Percentiles rank a stretch among this genome's conserved stretches.
Conservation (phyloP, 2,797 vertebrate species). For the Falco naumanni region DNA sequence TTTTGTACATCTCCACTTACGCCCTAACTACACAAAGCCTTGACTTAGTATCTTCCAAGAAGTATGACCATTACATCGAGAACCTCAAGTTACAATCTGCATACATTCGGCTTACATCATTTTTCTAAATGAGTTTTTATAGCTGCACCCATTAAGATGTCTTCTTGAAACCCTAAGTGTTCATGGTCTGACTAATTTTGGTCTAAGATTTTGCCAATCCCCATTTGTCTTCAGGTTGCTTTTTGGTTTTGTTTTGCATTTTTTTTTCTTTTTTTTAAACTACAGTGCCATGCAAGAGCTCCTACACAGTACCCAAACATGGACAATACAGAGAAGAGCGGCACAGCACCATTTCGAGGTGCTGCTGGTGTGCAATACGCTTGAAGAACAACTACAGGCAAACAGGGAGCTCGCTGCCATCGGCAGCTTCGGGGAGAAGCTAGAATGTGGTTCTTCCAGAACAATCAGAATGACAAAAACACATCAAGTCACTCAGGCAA, state of each 20-base stretch:
- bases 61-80: not conserved
- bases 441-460: not conserved
- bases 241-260: too few relatives aligned
- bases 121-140: slow-evolving; percentile 29
- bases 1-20: not conserved
- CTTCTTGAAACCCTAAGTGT: not conserved
- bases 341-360: not conserved
- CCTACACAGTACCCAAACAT: not conserved
- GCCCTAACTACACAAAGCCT: not conserved
- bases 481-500: not conserved
- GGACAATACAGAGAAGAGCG: not conserved
- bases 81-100: not conserved
- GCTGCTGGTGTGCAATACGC: not conserved
- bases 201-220: not conserved
- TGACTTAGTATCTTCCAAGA: not conserved
- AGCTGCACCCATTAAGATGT: slow-evolving; percentile 4
- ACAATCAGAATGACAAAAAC: not conserved
- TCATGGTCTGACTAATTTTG: not conserved
- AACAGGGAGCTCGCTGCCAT: not conserved
- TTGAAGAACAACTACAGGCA: not conserved
- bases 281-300: not conserved
- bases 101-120: not conserved
- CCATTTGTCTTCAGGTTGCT: not conserved
- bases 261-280: not conserved
- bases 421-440: not conserved